These are phyloP conservation scores for Trichogramma dendrolimi DNA, from an alignment of 2,888 invertebrate species.

Conservation along the genomic window DNA sequence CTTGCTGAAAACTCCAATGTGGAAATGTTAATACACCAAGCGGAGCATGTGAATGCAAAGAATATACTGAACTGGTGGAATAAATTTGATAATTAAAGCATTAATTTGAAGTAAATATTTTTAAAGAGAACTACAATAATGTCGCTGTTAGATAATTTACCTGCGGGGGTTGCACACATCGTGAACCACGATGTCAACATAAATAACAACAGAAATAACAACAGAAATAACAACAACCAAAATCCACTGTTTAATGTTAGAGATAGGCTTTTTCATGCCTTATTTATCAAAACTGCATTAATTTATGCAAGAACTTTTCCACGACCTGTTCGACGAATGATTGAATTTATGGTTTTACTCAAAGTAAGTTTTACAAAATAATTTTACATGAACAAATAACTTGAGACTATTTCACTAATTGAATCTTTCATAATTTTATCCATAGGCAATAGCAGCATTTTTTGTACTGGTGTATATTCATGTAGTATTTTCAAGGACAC, in stretches of 20 bases:
- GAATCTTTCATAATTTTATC: too few species aligned
- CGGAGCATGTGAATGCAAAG: conserved; percentile 12
- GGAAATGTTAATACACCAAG: conserved; percentile 25
- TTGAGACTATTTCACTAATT: background rate
- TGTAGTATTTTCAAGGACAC: conserved; percentile 85
- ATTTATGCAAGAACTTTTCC: conserved; percentile 90
- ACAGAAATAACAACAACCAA: conserved; percentile 55
- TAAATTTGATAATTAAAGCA: conserved; percentile 13
- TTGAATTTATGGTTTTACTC: conserved; percentile 78
- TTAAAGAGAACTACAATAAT: conserved; percentile 33
- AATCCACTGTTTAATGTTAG: conserved; percentile 81
- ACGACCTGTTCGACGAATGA: conserved; percentile 71
- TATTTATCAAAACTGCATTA: conserved; percentile 88
- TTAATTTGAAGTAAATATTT: conserved; percentile 5
- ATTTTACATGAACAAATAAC: conserved; percentile 34
- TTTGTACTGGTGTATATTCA: conserved; percentile 93
- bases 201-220: conserved; percentile 37
- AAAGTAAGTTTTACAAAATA: conserved; percentile 58
- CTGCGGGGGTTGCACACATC: conserved; percentile 32
- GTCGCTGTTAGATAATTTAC: conserved; percentile 38
- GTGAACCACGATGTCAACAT: conserved; percentile 34
- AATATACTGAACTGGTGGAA: conserved; percentile 9
- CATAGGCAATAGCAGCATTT: conserved; percentile 75
- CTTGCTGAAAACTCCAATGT: conserved; percentile 5
- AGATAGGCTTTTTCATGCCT: conserved; percentile 88